Conservation (phyloP, 1,140 invertebrate genomes). For the Ganaspis sp. region DNA sequence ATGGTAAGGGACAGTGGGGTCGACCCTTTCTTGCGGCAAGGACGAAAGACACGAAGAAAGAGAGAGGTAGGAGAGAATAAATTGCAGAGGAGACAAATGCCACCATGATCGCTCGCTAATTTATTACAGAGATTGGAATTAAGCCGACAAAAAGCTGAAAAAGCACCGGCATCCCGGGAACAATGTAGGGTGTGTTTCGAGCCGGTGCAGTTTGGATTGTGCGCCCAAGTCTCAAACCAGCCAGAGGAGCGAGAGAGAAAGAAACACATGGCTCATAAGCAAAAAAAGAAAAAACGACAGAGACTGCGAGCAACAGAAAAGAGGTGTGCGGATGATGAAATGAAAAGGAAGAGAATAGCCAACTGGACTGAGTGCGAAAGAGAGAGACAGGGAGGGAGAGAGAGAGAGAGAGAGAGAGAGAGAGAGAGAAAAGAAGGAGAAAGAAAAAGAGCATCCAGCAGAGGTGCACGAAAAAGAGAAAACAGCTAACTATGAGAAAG, state of each 20-base stretch:
- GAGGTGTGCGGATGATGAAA: slow-evolving; percentile 45
- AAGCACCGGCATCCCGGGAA: slow-evolving; percentile 60
- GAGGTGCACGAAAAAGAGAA: slow-evolving; percentile 33
- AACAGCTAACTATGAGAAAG: slow-evolving; percentile 35
- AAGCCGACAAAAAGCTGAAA: slow-evolving; percentile 68
- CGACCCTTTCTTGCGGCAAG: slow-evolving; percentile 63
- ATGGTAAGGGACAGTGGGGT: slow-evolving; percentile 35
- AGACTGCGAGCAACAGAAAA: slow-evolving; percentile 39
- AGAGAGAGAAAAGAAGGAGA: slow-evolving; percentile 2
- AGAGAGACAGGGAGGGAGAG: background rate
- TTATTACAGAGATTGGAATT: slow-evolving; percentile 71
- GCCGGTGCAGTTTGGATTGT: slow-evolving; percentile 37
- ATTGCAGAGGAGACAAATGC: slow-evolving; percentile 69
- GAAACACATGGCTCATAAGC: slow-evolving; percentile 32
- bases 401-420: slow-evolving; percentile 18
- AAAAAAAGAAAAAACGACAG: slow-evolving; percentile 27
- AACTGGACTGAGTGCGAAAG: slow-evolving; percentile 27
- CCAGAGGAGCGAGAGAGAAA: slow-evolving; percentile 33
- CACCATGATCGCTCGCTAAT: slow-evolving; percentile 70
- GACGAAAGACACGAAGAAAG: slow-evolving; percentile 47
- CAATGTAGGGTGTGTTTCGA: slow-evolving; percentile 60
- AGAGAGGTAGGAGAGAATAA: slow-evolving; percentile 38
- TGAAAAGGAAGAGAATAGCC: slow-evolving; percentile 22
- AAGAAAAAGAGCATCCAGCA: background rate
- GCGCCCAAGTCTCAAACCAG: slow-evolving; percentile 37